Evolutionary conservation across 2,797 vertebrate genomes (phyloP).

Genomic region (Amazonetta brasiliensis): DNA sequence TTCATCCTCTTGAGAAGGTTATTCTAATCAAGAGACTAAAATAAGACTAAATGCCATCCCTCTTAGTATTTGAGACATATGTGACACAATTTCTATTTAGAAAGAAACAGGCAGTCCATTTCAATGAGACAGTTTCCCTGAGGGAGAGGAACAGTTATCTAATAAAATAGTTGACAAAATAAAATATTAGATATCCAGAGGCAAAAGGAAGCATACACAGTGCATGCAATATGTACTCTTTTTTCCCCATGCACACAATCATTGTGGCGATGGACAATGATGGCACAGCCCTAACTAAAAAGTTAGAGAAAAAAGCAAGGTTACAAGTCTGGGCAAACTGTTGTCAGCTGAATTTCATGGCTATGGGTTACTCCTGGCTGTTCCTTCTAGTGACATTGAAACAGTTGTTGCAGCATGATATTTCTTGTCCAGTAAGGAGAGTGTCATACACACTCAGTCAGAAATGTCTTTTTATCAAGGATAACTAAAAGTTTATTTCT

Average conservation of each 20-base stretch:
- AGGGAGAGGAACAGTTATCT: background rate
- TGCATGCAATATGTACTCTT: background rate
- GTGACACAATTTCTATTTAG: conserved; percentile 4
- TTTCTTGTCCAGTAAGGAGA: background rate
- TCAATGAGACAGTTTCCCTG: background rate
- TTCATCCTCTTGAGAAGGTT: conserved; percentile 24
- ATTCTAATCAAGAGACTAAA: background rate
- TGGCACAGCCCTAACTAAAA: background rate
- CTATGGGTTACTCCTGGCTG: background rate
- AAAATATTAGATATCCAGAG: background rate
- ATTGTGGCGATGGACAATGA: background rate
- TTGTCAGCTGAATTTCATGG: background rate
- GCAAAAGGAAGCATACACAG: fast-evolving
- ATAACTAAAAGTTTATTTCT: background rate
- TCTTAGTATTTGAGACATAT: background rate
- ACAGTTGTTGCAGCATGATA: background rate
- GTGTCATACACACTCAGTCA: background rate
- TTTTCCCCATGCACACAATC: background rate
- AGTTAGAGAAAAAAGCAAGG: background rate
- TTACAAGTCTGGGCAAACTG: background rate
- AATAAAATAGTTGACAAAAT: conserved; percentile 18
- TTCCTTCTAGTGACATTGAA: background rate
- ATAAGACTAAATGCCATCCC: background rate
- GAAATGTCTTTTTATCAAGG: background rate
- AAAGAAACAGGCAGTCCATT: background rate